Evolutionary conservation across 2,797 vertebrate genomes (phyloP).

Genomic region (Thamnophis elegans): DNA sequence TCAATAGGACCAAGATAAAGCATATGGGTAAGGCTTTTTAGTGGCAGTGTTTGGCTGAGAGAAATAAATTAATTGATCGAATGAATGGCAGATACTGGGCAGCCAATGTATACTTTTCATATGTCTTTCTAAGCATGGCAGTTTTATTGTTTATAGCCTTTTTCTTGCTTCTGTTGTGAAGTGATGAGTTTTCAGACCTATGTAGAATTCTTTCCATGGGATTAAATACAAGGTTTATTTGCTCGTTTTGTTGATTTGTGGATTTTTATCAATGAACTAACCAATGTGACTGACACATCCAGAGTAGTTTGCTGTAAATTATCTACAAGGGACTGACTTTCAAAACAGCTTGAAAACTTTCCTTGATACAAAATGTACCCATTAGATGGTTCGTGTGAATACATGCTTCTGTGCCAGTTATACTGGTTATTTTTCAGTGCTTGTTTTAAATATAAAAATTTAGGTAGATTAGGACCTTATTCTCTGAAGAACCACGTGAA

Average conservation of each 20-base stretch:
- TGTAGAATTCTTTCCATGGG: conserved; percentile 3
- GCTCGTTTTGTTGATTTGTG: not conserved
- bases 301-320: not conserved
- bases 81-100: conserved; percentile 79
- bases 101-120: conserved; percentile 69
- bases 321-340: not conserved
- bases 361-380: not conserved
- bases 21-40: conserved; percentile 88
- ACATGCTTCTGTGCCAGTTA: not conserved
- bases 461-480: not conserved
- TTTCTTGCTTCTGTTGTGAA: conserved; percentile 20
- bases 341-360: not conserved
- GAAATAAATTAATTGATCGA: conserved; percentile 88
- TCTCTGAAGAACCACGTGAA: not conserved
- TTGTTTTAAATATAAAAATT: not conserved
- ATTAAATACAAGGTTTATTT: not conserved
- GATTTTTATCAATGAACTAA: not conserved
- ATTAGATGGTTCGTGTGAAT: not conserved
- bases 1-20: conserved; percentile 85
- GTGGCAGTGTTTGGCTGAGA: conserved; percentile 80
- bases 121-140: conserved; percentile 57
- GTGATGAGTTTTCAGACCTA: conserved; percentile 40
- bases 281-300: not conserved
- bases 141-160: conserved; percentile 46
- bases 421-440: not conserved